Evolutionary conservation across 2,888 invertebrate genomes (phyloP), one percentile per base, ranked within the genome.

Genomic region (Nasonovia ribisnigri): DNA sequence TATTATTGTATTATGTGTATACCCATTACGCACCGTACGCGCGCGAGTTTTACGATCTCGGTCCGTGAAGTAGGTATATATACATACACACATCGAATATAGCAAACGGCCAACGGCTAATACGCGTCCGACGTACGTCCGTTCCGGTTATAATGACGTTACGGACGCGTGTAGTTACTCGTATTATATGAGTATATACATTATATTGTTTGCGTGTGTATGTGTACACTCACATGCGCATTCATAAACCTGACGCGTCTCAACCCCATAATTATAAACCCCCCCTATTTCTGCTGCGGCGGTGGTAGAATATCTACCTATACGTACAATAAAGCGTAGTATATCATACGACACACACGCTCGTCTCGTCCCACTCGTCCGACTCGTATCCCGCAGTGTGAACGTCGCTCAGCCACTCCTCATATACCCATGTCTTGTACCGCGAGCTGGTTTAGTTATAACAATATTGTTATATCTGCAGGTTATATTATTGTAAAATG

Each of bases 31-130:
- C 20, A 77, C 6, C 36, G 36, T 77, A 8, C 36, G 36, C 77
- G 20, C 36, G 6, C 36, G 20, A 36, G 77, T 77, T 36, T 36
- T 77, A 77, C 77, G 77, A 77, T 36, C 36, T 77, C 8, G 24
- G 36, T 8, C 8, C 77, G 36, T 77, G 36, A 16, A 20, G 36
- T 77, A 11, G n/a, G 13, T 11, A 67, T n/a, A 11, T 11, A 11
- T 29, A 67, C 2, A n/a, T 51, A 54, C 24, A 54, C 24, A 48
- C 13, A 24, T 51, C 46, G 90, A 90, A 51, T 84, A 51, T 90
- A 51, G 51, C 87, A 77, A 90, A 90, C 84, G 90, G 90, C 90
- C 90, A 84, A 90, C 90, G 90, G 90, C 90, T 77, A 77, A 77
- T 77, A 77, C 20, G 20, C 36, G 77, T 77, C 77, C 36, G 77